Evolutionary conservation across 2,113 vertebrate genomes (phyloP), one percentile per base, ranked within the genome.

Genomic region (Silurus glanis): DNA sequence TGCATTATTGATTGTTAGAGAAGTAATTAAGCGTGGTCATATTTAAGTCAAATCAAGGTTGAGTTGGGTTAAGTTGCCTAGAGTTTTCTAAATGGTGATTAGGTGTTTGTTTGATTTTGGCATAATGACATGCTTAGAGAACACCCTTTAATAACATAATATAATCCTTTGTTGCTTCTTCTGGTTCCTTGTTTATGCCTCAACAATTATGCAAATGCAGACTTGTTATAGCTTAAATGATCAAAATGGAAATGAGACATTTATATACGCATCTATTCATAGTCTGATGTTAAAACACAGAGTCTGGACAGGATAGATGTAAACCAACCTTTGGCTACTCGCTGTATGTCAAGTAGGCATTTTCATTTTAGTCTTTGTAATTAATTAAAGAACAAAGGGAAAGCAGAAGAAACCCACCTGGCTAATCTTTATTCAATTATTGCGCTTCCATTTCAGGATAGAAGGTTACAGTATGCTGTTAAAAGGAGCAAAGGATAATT

Each of bases 171-270:
- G 66, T 72, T 83, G 82, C 67, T 47, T 72, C 67, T 74, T 37
- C 37, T 53, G 45, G 69, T 55, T 72, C 10, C 19, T 74, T 84
- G 69, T 58, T 7, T 59, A 82, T 25, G 17, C 76, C 55, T 83
- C 85, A 69, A 53, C 47, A 49, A 53, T 87, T 80, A 84, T 89
- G 88, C 85, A 89, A 89, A 87, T 80, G 14, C 51, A n/a, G 62
- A 45, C 81, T 85, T 79, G 56, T 86, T 21, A 47, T 25, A 58
- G 47, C 45, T 13, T 82, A 88, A 55, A 87, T 58, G 82, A 92
- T 92, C 90, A 86, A 90, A 91, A 92, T 92, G 89, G 78, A 90
- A 88, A 93, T 89, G 16, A 91, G 89, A 37, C 47, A 80, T 88
- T 85, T 90, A 59, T 87, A 89, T 88, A 49, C 69, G 61, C 37